Evolutionary conservation across 2,888 invertebrate genomes (phyloP).

Genomic region (Scotopteryx bipunctaria): DNA sequence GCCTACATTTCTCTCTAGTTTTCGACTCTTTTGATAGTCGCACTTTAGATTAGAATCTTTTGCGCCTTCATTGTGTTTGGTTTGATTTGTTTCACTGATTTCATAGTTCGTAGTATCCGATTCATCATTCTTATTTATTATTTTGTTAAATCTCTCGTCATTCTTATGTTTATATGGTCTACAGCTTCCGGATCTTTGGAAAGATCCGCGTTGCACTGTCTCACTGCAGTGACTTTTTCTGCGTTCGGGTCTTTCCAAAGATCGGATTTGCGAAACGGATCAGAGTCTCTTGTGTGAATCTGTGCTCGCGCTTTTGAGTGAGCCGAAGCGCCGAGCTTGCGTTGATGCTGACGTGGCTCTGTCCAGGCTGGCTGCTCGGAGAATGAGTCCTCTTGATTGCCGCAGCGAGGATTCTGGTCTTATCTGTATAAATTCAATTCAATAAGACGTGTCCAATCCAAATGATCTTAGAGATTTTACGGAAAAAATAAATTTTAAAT

Average conservation of each 20-base stretch:
- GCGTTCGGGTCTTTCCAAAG: constrained; percentile 45
- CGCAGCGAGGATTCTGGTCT: constrained; percentile 55
- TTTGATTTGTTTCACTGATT: not conserved
- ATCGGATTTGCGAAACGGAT: constrained; percentile 65
- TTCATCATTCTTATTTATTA: not conserved
- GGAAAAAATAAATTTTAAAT: no score
- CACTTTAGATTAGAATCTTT: not conserved
- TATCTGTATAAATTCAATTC: constrained; percentile 49
- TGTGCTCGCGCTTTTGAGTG: constrained; percentile 71
- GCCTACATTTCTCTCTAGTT: constrained; percentile 31
- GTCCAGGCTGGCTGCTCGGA: constrained; percentile 77
- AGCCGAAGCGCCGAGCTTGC: constrained; percentile 62
- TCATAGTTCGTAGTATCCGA: constrained; percentile 6
- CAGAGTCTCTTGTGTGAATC: constrained; percentile 78
- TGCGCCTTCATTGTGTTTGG: constrained; percentile 1
- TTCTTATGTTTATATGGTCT: constrained; percentile 1
- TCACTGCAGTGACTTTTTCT: constrained; percentile 7
- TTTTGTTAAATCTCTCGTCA: not conserved
- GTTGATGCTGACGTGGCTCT: constrained; percentile 59
- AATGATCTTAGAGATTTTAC: no score
- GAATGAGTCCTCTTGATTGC: constrained; percentile 71
- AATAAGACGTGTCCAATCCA: no score
- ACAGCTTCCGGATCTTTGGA: constrained; percentile 31
- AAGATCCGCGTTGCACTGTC: constrained; percentile 25
- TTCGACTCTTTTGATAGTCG: constrained; percentile 27